A percentile compares a stretch with the other conserved stretches of the same genome.
Conservation (phyloP, 1,140 invertebrate species). For the Zelostemma sp. region DNA sequence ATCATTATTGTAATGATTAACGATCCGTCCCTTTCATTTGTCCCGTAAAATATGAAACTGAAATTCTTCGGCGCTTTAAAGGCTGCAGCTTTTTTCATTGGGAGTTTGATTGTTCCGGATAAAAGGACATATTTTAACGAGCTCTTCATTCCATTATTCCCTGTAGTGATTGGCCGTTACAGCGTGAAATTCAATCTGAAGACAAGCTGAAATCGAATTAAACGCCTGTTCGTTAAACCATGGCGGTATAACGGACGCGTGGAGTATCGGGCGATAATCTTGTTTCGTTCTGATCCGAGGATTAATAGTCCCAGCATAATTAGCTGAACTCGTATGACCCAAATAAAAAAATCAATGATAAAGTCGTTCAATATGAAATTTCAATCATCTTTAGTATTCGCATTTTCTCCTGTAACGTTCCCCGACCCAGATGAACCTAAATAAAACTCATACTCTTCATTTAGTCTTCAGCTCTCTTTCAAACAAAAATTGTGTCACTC, state of each 20-base stretch:
- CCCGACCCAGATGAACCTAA: no score
- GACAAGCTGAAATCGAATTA: not conserved
- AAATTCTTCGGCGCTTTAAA: no score
- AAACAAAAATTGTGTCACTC: slow-evolving; percentile 5
- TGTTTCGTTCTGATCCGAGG: slow-evolving; percentile 1
- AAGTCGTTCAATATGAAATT: no score
- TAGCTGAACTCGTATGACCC: no score
- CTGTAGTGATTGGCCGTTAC: not conserved
- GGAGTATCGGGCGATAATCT: not conserved
- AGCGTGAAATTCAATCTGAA: slow-evolving; percentile 2
- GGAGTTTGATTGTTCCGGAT: not conserved
- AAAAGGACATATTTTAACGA: not conserved
- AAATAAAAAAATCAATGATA: no score
- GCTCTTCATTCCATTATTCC: slow-evolving; percentile 1
- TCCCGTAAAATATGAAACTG: no score
- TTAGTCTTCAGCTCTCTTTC: no score
- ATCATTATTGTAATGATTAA: no score
- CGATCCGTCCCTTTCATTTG: no score
- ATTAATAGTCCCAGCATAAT: not conserved
- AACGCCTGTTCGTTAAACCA: slow-evolving; percentile 2
- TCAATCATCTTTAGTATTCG: no score
- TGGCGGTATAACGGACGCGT: not conserved
- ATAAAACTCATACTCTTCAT: no score
- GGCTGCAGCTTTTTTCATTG: not conserved
- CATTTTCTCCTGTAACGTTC: no score